Evolutionary conservation across 2,113 vertebrate genomes (phyloP).

Genomic region (Neopipo cinnamomea): DNA sequence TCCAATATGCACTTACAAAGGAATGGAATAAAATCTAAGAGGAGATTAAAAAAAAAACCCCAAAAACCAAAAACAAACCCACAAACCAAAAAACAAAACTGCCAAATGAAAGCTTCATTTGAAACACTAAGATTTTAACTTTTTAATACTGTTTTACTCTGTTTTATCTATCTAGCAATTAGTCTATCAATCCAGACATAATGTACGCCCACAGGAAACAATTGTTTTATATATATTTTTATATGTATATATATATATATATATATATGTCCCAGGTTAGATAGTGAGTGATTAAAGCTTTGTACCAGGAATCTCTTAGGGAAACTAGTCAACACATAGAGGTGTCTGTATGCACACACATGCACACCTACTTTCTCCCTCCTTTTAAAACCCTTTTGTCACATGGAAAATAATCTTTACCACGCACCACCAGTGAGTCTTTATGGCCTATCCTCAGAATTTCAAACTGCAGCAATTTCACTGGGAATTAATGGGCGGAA

Average conservation of each 20-base stretch:
- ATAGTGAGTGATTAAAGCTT: slow-evolving; percentile 53
- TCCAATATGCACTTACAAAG: background rate
- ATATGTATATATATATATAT: background rate
- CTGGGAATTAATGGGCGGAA: slow-evolving; percentile 42
- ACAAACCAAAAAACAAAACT: background rate
- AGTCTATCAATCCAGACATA: slow-evolving; percentile 66
- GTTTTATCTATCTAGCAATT: slow-evolving; percentile 74
- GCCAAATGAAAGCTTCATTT: slow-evolving; percentile 55
- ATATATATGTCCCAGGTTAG: background rate
- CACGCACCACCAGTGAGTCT: background rate
- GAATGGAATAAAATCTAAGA: background rate
- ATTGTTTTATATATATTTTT: background rate
- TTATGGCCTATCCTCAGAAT: background rate
- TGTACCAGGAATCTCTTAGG: background rate
- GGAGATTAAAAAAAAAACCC: background rate
- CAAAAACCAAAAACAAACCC: too few species aligned
- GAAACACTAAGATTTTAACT: slow-evolving; percentile 68
- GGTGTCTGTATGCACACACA: background rate
- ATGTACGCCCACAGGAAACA: slow-evolving; percentile 65
- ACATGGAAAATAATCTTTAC: background rate
- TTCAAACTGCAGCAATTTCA: slow-evolving; percentile 33
- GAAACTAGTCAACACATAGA: background rate
- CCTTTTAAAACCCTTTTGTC: background rate
- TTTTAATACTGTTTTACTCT: slow-evolving; percentile 70
- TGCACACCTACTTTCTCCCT: background rate